A percentile compares a stretch with the other conserved stretches of the same genome.
These are phyloP conservation scores for Ornithoptera alexandrae DNA, from an alignment of 2,888 invertebrate species.

Conservation along the genomic window DNA sequence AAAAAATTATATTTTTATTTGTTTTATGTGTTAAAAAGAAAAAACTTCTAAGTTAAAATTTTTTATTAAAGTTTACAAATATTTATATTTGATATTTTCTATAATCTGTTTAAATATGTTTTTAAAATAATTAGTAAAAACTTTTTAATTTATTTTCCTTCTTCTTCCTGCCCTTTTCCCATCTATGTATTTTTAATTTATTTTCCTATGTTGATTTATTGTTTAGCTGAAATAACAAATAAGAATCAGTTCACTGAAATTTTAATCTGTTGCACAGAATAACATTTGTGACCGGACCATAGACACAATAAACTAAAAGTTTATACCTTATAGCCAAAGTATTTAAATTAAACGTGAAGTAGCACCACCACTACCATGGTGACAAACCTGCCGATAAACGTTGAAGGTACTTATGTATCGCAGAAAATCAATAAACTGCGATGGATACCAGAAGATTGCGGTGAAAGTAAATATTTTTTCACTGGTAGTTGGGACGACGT, in stretches of 20 bases:
- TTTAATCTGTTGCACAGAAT: not conserved
- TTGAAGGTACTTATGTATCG: conserved; percentile 90
- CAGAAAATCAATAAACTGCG: conserved; percentile 92
- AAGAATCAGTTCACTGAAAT: not conserved
- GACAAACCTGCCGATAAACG: conserved; percentile 79
- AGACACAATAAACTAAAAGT: not conserved
- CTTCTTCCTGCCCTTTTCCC: too few species aligned
- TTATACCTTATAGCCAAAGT: not conserved
- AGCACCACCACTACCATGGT: not conserved
- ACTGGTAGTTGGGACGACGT: conserved; percentile 93
- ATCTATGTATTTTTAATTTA: too few species aligned
- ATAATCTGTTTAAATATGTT: too few species aligned
- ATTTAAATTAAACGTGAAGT: not conserved
- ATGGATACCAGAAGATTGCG: conserved; percentile 89
- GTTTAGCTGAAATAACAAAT: not conserved
- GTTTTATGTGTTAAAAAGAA: too few species aligned
- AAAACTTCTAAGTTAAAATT: too few species aligned
- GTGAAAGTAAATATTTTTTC: conserved; percentile 86
- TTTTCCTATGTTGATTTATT: not conserved
- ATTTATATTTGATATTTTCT: too few species aligned
- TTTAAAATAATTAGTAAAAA: too few species aligned
- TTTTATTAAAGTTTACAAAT: too few species aligned
- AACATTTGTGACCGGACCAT: not conserved
- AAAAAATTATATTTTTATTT: too few species aligned
- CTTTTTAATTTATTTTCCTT: too few species aligned